Conservation (phyloP, 2,113 vertebrate genomes). For the Phycodurus eques region DNA sequence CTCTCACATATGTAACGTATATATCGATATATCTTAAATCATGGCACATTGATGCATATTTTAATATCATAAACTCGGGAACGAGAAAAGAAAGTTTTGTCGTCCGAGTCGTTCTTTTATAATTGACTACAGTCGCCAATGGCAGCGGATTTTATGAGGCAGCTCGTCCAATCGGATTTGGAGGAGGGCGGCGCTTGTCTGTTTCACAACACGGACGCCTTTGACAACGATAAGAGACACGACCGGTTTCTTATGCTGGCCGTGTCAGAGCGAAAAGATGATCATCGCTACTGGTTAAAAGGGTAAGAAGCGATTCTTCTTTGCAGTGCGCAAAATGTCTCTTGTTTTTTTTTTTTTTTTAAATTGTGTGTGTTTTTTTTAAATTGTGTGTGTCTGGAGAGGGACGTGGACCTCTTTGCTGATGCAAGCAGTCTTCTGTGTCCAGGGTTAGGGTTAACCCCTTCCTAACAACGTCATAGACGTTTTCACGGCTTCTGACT, state of each 20-base stretch:
- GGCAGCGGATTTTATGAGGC: fast-evolving
- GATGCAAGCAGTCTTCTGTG: neutral
- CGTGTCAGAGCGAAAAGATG: neutral
- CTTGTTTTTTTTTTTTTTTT: neutral
- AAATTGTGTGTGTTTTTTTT: neutral
- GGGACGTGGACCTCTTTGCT: neutral
- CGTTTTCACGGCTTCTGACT: neutral
- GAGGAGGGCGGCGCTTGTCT: neutral
- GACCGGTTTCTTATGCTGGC: neutral
- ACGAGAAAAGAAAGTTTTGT: constrained; percentile 15
- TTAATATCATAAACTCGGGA: neutral
- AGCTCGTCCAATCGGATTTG: neutral
- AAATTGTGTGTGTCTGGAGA: neutral
- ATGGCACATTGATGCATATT: neutral
- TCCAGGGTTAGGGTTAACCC: too few species aligned
- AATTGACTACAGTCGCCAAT: constrained; percentile 37
- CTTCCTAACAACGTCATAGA: neutral
- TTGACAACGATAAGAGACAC: neutral
- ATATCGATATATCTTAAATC: neutral
- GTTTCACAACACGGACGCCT: constrained; percentile 8
- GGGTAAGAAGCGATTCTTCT: neutral
- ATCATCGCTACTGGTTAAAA: too few species aligned
- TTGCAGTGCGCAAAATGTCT: neutral
- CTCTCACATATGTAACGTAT: neutral
- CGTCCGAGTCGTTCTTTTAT: neutral